Evolutionary conservation across 2,797 vertebrate genomes (phyloP), one percentile per base, ranked within the genome.

Genomic region (Myotis myotis): DNA sequence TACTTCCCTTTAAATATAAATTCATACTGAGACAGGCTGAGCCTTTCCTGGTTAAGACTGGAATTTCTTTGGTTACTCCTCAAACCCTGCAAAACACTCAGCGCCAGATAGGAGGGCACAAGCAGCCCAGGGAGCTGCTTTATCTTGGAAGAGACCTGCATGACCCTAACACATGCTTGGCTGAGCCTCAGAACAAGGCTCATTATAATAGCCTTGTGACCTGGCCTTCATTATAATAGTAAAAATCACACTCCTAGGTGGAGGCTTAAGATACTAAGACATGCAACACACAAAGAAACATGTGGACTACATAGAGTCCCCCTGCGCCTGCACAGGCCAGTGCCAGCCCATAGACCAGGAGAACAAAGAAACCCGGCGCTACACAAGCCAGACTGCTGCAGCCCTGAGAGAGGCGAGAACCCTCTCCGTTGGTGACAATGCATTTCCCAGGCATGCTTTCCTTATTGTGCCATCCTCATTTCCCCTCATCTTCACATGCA

Each of bases 101-200:
- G 75, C 4, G 0, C 49, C 12, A 33, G 51, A 12, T 13, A 9
- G n/a, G 25, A 38, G 2, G 22, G 12, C 13, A 5, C 22, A 13
- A 13, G 4, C 3, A 51, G n/a, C n/a, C 33, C 66, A 53, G 10
- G 8, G 3, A 22, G 17, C 47, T 12, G 12, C 17, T 53, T 78
- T 36, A 33, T 78, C 49, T 22, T 33, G 49, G 33, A 78, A 55
- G n/a, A 55, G 20, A 36, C 49, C 11, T 7, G 55, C 51, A 33
- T 78, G 20, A 55, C n/a, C 11, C 49, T 16, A 36, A 36, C 3
- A 20, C 13, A 55, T 38, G n/a, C 13, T 2, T 36, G 75, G 22
- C 20, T 36, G n/a, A 55, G 33, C 51, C 49, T 55, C n/a, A 38
- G n/a, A 78, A 36, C 51, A 38, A 53, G 53, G 23, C 51, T 78